Evolutionary conservation across 2,797 vertebrate species (phyloP), one percentile per base, ranked within the genome.

Genomic region (Coregonus ussuriensis): DNA sequence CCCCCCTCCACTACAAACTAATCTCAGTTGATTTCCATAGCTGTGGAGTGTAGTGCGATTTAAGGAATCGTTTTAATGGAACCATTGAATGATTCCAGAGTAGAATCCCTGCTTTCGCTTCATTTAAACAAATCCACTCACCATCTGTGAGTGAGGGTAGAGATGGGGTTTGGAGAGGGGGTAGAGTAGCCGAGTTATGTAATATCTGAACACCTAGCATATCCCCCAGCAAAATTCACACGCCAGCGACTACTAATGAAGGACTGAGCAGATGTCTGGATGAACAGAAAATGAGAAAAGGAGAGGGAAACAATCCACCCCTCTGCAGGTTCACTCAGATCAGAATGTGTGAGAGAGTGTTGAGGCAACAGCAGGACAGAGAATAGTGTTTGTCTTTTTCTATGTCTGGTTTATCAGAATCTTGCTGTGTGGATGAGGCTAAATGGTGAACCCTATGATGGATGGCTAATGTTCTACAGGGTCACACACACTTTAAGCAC

Each of bases 101-200:
- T 14, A 65, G 68, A 74, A 54, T 18, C 56, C 66, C 78, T 35
- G 54, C 47, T 53, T 72, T 75, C 47, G 56, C 51, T 70, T 59
- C 16, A 31, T 63, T 79, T 66, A 75, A 71, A 33, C 59, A 56
- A 37, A 71, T 47, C 62, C 41, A 37, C 77, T 65, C 37, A 35
- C 77, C 73, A 71, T 79, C 68, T 79, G 78, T 47, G 71, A 56
- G 21, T 68, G 16, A 47, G 31, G 72, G 53, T 63, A 77, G 71
- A 65, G 35, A 25, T 47, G 21, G 3, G 41, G 11, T 35, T 47
- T 35, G 66, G 52, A 56, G 66, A 6, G n/a, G 33, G 29, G 29
- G 13, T 11, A 2, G 65, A 35, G 37, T 41, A 41, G 37, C 6
- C 6, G 41, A 41, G 78, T 63, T 79, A 71, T 65, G n/a, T 79